Base-by-base conservation (phyloP, 2,888 invertebrate species). In the Noctua comes region DNA sequence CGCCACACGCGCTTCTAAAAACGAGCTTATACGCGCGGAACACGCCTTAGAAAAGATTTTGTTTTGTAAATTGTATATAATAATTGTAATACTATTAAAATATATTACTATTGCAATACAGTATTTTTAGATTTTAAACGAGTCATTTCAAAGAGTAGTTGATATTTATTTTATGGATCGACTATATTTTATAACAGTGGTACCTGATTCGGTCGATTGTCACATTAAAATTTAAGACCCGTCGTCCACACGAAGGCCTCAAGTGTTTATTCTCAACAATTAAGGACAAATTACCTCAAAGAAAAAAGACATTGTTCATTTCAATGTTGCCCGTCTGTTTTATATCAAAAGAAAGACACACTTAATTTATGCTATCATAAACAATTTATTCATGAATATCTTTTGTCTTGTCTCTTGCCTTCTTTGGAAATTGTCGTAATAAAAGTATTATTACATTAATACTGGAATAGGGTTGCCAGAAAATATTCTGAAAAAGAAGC, bases 321-420 rank as follows among this genome's bases (percentile, higher is more conserved):
- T 3, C 13, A 62, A 59, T 70, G 82, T 81, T 18, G 79, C 80
- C 13, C 68, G 84, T 86, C 78, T 87, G 74, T 46, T 73, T 24
- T 66, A 36, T 57, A 64, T 59, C 73, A 82, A 77, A 70, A 73
- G 76, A 83, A 76, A 83, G 79, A 68, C 76, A 66, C 73, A 69
- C 75, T 81, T 89, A 90, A 90, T 90, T 90, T 88, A 90, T 90
- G 81, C 81, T 73, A 84, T 80, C 84, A 85, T 87, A 90, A 90
- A 90, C 90, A 88, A 90, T 88, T 90, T 90, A 90, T 90, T 90
- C 88, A 89, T 90, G 84, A 87, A 87, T 82, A 88, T 82, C 82
- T 87, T 89, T 86, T 83, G 82, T 88, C 84, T 87, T 73, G 76
- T 74, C 82, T 73, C 78, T 66, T 83, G 77, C 82, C 73, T 88